Evolutionary conservation across 37 sponge, comb jelly and placozoan species (phyloP).

Genomic region (Petrosia ficiformis): DNA sequence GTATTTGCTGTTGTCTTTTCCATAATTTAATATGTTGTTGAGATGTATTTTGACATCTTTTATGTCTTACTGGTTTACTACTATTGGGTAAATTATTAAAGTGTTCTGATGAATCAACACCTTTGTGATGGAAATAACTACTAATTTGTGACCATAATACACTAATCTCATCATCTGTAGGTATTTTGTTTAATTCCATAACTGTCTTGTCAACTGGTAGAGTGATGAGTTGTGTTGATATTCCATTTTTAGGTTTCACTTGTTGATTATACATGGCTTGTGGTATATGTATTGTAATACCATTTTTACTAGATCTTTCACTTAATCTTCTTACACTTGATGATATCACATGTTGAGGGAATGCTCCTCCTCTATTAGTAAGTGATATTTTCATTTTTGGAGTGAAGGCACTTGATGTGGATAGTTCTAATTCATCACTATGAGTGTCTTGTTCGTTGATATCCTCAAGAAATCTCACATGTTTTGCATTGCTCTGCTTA

Average conservation of each 20-base stretch:
- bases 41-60: not conserved
- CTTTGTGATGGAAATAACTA: conserved; percentile 14
- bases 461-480: not conserved
- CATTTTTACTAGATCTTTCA: too few species aligned
- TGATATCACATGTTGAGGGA: too few species aligned
- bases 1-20: conserved; percentile 3
- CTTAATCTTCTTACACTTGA: too few species aligned
- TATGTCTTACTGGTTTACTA: not conserved
- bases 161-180: conserved; percentile 68
- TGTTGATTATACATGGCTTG: too few species aligned
- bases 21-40: conserved; percentile 3
- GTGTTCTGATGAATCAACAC: conserved; percentile 7
- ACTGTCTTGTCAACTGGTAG: not conserved
- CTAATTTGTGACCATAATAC: conserved; percentile 52
- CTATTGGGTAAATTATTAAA: not conserved
- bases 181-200: conserved; percentile 22
- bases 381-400: conserved; percentile 40
- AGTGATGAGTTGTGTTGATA: not conserved
- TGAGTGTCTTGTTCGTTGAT: not conserved
- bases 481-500: not conserved
- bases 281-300: too few species aligned
- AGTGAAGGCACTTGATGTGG: conserved; percentile 13
- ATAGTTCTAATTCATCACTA: not conserved
- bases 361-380: too few species aligned
- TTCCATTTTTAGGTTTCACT: too few species aligned